Percentiles rank a stretch among this genome's conserved stretches.
Conservation (phyloP, 2,113 vertebrate species). For the Heterochromis multidens region DNA sequence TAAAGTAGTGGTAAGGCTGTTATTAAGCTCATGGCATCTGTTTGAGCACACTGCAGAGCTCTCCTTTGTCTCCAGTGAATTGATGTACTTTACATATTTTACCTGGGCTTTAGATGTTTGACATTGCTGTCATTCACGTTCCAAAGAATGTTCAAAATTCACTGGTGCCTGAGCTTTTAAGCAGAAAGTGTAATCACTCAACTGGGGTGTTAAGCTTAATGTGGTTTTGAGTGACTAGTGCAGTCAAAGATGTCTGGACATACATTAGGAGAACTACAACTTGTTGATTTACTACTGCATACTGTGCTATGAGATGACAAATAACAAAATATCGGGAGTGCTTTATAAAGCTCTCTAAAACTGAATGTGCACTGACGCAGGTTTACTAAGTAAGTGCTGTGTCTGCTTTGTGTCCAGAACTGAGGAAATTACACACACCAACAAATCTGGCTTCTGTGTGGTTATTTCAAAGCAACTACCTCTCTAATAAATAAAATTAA, state of each 20-base stretch:
- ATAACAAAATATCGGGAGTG: too few species aligned
- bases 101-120: background rate
- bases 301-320: background rate
- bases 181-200: background rate
- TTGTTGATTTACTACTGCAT: background rate
- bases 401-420: background rate
- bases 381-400: background rate
- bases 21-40: background rate
- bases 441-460: background rate
- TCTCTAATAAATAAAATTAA: background rate
- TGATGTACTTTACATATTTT: background rate
- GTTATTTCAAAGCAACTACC: background rate
- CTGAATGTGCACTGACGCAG: background rate
- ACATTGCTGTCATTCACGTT: background rate
- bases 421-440: too few species aligned
- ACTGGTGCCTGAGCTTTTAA: background rate
- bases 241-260: background rate
- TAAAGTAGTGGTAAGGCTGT: background rate
- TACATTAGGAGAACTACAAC: background rate
- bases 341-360: background rate
- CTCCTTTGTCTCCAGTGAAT: background rate
- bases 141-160: background rate
- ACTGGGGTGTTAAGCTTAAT: background rate
- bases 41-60: background rate
- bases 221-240: background rate